Evolutionary conservation across 2,888 invertebrate species (phyloP).

Genomic region (Elaeidobius kamerunicus): DNA sequence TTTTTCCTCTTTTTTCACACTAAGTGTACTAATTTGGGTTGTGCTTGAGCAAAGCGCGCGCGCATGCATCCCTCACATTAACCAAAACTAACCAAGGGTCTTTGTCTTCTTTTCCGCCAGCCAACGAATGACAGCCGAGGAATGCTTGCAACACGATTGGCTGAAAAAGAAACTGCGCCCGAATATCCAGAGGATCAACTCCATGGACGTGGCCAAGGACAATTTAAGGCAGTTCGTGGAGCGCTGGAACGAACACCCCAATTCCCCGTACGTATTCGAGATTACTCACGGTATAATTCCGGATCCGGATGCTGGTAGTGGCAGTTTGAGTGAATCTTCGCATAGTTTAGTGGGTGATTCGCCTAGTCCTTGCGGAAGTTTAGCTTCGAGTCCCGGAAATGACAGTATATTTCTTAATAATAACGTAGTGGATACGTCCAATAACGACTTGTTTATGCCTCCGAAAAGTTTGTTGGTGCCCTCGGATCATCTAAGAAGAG

Average conservation of each 20-base stretch:
- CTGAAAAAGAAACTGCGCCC: slow-evolving; percentile 59
- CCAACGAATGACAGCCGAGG: slow-evolving; percentile 76
- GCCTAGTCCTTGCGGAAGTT: slow-evolving; percentile 75
- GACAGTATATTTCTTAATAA: slow-evolving; percentile 48
- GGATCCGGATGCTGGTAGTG: slow-evolving; percentile 8
- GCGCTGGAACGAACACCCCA: slow-evolving; percentile 85
- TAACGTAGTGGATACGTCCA: slow-evolving; percentile 32
- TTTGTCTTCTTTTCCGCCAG: slow-evolving; percentile 66
- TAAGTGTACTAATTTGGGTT: slow-evolving; percentile 31
- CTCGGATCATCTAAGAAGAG: slow-evolving; percentile 54
- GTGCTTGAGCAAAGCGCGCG: too few relatives aligned
- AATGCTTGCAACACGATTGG: slow-evolving; percentile 88
- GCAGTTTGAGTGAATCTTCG: slow-evolving; percentile 39
- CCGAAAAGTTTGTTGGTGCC: slow-evolving; percentile 21
- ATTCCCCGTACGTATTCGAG: slow-evolving; percentile 82
- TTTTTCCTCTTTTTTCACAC: slow-evolving; percentile 3
- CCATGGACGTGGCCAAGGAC: slow-evolving; percentile 74
- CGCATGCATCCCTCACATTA: slow-evolving; percentile 24
- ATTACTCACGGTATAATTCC: slow-evolving; percentile 46
- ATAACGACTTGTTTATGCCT: slow-evolving; percentile 27
- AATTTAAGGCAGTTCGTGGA: slow-evolving; percentile 82
- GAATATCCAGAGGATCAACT: slow-evolving; percentile 41
- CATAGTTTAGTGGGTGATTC: slow-evolving; percentile 67
- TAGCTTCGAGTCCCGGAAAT: slow-evolving; percentile 64
- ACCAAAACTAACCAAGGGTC: slow-evolving; percentile 42